phyloP scores from a whole-genome alignment of 2,797 vertebrate genomes.

The Masticophis lateralis region DNA sequence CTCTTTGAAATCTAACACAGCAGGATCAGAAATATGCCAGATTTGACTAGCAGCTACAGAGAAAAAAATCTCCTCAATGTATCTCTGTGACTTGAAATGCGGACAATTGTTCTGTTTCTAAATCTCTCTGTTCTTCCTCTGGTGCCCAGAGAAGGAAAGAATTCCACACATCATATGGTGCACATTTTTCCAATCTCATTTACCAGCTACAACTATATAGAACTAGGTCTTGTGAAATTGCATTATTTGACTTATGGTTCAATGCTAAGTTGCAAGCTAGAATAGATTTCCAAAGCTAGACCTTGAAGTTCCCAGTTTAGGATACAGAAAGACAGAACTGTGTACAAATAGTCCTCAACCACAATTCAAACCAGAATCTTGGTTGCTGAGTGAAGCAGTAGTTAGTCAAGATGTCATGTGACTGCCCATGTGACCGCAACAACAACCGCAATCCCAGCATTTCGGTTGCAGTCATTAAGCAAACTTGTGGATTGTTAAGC shows the following conservation, averaged over 20 bases:
- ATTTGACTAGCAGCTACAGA: background rate
- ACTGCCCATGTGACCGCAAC: too few relatives aligned
- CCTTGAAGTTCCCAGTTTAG: background rate
- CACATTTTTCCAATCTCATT: background rate
- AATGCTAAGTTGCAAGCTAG: background rate
- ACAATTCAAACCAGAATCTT: too few relatives aligned
- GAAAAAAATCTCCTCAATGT: background rate
- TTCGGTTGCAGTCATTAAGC: too few relatives aligned
- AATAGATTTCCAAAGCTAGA: background rate
- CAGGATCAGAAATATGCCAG: background rate
- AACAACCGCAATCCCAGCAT: too few relatives aligned
- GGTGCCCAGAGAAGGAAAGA: background rate
- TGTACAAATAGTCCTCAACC: background rate
- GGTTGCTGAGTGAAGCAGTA: too few relatives aligned
- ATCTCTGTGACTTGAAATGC: background rate
- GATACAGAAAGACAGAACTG: background rate
- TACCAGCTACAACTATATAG: background rate
- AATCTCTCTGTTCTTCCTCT: background rate
- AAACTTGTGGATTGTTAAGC: too few relatives aligned
- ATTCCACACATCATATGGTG: background rate
- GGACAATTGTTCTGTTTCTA: background rate
- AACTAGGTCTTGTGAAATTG: background rate
- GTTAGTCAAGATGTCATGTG: too few relatives aligned
- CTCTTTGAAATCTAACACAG: background rate
- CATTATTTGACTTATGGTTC: background rate